Evolutionary conservation across 2,113 vertebrate genomes (phyloP), one percentile per base, ranked within the genome.

Genomic region (Onychorhynchus coronatus): DNA sequence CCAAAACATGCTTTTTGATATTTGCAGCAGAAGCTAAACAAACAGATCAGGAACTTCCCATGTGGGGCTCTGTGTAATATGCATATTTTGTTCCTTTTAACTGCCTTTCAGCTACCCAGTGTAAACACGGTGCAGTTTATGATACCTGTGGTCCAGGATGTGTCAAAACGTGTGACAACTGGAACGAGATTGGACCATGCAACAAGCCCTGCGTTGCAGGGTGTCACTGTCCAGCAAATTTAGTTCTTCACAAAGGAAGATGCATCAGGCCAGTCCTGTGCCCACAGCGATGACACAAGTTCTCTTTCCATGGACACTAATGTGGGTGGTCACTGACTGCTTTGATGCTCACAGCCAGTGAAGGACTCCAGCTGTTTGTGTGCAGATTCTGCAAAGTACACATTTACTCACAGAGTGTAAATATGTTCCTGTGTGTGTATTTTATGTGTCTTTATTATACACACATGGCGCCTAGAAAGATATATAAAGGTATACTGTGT

Each of bases 71-170:
- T 73, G 16, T 83, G 37, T 80, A 84, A 95, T 15, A 76, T 8
- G 12, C 8, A 0, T 73, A 19, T 89, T 80, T 73, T 86, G 11
- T 94, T 76, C 50, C 23, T 89, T 79, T 95, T 50, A 39, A 74
- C 44, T 97, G 37, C 90, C 65, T 98, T 98, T 25, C 93, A 98
- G 99, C 99, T 68, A 99, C 99, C 7, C 99, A 99, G 93, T 99
- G 99, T 89, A 99, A 99, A 95, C 99, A 99, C 0, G 98, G 99
- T 1, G 99, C 99, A 2, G 98, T 99, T 52, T 99, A 99, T 10
- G 98, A 99, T 75, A 99, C 99, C n/a, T 99, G 99, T 25, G 99
- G 99, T 6, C 99, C 99, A 0, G 99, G 99, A 86, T 99, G 99
- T 87, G 97, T 98, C 89, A 99, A 99, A 97, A 99, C 99, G 30